Conservation (phyloP, 2,888 invertebrate species). For the Lithophane socia region DNA sequence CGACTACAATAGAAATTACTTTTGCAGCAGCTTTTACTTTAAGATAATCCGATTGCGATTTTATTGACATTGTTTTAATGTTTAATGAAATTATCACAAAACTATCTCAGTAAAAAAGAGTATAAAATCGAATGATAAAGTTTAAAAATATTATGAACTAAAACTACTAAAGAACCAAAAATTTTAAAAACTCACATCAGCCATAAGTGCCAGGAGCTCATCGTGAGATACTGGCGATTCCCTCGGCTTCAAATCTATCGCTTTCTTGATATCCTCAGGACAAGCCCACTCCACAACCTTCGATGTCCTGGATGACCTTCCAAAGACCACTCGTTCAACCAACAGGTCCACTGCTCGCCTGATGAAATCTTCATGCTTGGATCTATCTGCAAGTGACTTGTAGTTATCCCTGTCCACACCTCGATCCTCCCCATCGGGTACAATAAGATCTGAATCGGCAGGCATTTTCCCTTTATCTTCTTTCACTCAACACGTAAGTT, state of each 20-base stretch:
- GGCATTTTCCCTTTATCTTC: constrained; percentile 80
- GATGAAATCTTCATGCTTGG: constrained; percentile 93
- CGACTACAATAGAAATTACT: neutral
- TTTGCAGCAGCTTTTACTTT: neutral
- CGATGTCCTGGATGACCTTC: constrained; percentile 92
- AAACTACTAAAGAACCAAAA: neutral
- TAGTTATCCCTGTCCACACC: constrained; percentile 80
- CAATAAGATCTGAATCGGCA: constrained; percentile 86
- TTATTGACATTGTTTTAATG: neutral
- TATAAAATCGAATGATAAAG: neutral
- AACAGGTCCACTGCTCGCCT: constrained; percentile 93
- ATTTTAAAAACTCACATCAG: constrained; percentile 90
- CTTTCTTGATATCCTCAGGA: constrained; percentile 92
- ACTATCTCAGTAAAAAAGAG: neutral
- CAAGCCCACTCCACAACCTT: constrained; percentile 96
- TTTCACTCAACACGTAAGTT: constrained; percentile 67
- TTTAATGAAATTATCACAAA: neutral
- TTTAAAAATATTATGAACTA: neutral
- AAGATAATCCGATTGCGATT: neutral
- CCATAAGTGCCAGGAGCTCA: constrained; percentile 92
- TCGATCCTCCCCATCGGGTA: constrained; percentile 78
- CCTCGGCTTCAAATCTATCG: constrained; percentile 92
- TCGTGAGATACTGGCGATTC: constrained; percentile 92
- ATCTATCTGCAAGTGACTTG: constrained; percentile 91
- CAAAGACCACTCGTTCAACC: constrained; percentile 94